A percentile compares a stretch with the other conserved stretches of the same genome.
Evolutionary conservation across 2,113 vertebrate genomes (phyloP).

Genomic region (Aplodontia rufa): DNA sequence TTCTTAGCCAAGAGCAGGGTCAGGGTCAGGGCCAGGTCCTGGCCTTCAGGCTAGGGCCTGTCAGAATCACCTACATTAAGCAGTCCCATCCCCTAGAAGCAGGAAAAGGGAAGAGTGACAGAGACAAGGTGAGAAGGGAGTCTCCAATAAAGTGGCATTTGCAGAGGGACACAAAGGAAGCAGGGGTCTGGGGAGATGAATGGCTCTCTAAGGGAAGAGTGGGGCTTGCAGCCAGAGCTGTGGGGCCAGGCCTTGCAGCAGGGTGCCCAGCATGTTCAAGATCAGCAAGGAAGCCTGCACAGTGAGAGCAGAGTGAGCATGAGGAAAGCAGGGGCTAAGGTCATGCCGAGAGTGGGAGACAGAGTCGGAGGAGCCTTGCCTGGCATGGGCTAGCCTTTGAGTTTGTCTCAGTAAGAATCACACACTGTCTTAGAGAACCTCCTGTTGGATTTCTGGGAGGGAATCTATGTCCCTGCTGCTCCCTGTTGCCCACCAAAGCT

Average conservation of each 20-base stretch:
- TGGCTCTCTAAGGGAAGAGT: not conserved
- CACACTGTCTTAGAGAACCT: not conserved
- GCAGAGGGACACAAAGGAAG: not conserved
- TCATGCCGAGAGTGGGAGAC: not conserved
- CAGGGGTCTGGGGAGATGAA: not conserved
- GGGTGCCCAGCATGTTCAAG: not conserved
- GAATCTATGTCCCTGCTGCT: not conserved
- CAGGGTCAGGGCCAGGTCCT: not conserved
- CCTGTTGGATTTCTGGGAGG: not conserved
- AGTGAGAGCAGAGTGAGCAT: not conserved
- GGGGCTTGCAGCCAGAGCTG: not conserved
- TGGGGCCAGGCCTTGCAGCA: not conserved
- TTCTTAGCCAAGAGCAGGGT: not conserved
- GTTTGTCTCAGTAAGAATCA: not conserved
- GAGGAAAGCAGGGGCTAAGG: not conserved
- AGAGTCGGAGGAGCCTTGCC: too few relatives aligned
- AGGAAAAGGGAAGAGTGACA: not conserved
- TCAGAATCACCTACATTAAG: not conserved
- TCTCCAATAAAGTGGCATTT: not conserved
- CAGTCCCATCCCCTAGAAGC: not conserved
- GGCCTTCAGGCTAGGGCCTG: not conserved
- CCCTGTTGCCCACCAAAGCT: not conserved
- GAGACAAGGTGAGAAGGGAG: not conserved
- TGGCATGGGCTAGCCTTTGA: not conserved
- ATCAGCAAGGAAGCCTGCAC: not conserved